phyloP scores from a whole-genome alignment of 2,888 invertebrate species.

The Habroteleia sp. region DNA sequence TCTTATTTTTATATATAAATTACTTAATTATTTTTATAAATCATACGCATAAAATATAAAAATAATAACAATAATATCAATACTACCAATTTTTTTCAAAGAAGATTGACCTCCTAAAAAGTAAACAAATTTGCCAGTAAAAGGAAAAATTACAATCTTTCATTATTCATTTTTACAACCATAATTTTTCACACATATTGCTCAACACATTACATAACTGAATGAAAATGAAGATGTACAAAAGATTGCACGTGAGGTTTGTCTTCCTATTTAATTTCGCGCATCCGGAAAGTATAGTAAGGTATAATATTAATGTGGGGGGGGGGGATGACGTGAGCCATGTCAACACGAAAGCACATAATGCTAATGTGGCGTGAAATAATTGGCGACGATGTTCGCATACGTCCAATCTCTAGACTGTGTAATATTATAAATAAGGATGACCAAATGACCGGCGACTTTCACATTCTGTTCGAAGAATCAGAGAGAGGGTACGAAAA shows the following conservation, averaged over 20 bases:
- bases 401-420: conserved; percentile 39
- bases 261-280: conserved; percentile 40
- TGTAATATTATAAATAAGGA: conserved; percentile 54
- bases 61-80: no score
- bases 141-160: no score
- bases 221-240: conserved; percentile 36
- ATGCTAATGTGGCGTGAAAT: conserved; percentile 51
- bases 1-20: no score
- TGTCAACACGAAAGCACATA: conserved; percentile 55
- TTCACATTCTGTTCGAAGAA: conserved; percentile 67
- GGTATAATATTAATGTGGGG: conserved; percentile 27
- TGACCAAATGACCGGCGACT: conserved; percentile 68
- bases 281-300: conserved; percentile 47
- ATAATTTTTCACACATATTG: conserved; percentile 7
- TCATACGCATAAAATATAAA: no score
- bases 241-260: conserved; percentile 14
- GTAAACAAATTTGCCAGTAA: no score
- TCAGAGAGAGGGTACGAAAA: conserved; percentile 13
- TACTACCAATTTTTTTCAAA: no score
- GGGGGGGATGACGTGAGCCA: conserved; percentile 31
- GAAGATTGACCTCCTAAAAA: no score
- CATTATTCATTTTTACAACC: background rate
- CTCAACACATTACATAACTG: conserved; percentile 22
- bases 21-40: no score
- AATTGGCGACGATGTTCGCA: conserved; percentile 48